phyloP scores from a whole-genome alignment of 2,797 vertebrate species.

The Oreochromis grahami region DNA sequence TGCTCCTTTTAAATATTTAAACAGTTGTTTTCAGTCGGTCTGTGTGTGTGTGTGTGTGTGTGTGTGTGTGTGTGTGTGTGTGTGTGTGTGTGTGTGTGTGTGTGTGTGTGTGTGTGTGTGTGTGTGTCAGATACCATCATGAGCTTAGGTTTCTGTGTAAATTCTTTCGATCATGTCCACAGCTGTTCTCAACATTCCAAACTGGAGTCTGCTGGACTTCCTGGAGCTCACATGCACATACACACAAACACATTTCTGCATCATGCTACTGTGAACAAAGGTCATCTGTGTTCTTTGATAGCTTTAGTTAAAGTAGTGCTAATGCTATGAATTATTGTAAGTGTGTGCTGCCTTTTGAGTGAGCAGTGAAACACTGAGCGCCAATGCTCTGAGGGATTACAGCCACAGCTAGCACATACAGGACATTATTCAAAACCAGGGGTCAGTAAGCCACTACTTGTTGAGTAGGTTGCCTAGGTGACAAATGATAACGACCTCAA shows the following conservation, averaged over 20 bases:
- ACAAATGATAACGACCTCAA: conserved; percentile 15
- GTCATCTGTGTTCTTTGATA: background rate
- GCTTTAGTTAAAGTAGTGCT: background rate
- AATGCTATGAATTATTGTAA: background rate
- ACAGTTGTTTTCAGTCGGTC: background rate
- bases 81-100: background rate
- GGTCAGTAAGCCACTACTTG: background rate
- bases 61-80: background rate
- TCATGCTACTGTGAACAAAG: background rate
- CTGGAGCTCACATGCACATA: conserved; percentile 2
- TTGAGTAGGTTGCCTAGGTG: background rate
- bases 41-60: background rate
- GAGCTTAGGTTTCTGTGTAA: conserved; percentile 45
- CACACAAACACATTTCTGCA: background rate
- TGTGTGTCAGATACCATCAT: background rate
- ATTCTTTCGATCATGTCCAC: conserved; percentile 50
- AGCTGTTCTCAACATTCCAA: conserved; percentile 60
- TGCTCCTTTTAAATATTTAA: background rate
- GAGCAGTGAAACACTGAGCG: background rate
- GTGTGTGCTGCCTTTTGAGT: background rate
- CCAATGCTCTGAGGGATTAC: background rate
- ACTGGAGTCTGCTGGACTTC: conserved; percentile 40
- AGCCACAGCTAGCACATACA: background rate
- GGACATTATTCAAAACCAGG: background rate
- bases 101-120: background rate